Evolutionary conservation across 64 coral and sea anemone species (phyloP).

Genomic region (Porites lutea): DNA sequence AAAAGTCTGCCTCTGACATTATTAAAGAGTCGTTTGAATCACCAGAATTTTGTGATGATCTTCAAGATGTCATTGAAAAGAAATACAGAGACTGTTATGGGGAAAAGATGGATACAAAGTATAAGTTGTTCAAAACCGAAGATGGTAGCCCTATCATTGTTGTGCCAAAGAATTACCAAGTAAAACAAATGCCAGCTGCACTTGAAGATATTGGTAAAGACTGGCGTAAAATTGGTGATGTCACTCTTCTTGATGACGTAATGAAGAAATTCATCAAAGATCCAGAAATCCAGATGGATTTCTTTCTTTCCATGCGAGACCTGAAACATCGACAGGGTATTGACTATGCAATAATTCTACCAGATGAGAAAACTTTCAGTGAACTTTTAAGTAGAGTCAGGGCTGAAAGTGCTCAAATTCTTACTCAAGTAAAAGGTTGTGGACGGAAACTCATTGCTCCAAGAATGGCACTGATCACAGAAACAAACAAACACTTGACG

Average conservation of each 20-base stretch:
- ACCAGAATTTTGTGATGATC: neutral
- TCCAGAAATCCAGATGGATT: conserved; percentile 48
- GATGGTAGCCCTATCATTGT: neutral
- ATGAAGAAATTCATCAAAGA: conserved; percentile 41
- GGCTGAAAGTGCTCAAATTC: neutral
- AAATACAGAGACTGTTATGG: conserved; percentile 27
- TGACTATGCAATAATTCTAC: conserved; percentile 52
- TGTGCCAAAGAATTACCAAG: conserved; percentile 37
- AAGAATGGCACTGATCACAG: conserved; percentile 6
- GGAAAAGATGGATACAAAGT: neutral
- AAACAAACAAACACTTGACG: neutral
- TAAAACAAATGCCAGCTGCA: neutral
- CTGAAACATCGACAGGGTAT: conserved; percentile 21
- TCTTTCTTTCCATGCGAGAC: neutral
- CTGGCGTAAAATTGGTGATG: conserved; percentile 34
- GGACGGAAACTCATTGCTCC: conserved; percentile 16
- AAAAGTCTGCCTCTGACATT: neutral
- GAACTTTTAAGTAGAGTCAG: neutral
- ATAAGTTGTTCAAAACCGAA: neutral
- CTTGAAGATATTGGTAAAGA: conserved; percentile 12
- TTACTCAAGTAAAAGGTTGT: neutral
- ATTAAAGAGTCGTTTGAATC: neutral
- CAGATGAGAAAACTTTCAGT: conserved; percentile 11
- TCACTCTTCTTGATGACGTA: conserved; percentile 7
- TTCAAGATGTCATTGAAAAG: neutral